Percentiles rank a stretch among this genome's conserved stretches.
These are phyloP conservation scores for Bufotes viridis DNA, from an alignment of 2,797 vertebrate genomes.

Conservation along the genomic window DNA sequence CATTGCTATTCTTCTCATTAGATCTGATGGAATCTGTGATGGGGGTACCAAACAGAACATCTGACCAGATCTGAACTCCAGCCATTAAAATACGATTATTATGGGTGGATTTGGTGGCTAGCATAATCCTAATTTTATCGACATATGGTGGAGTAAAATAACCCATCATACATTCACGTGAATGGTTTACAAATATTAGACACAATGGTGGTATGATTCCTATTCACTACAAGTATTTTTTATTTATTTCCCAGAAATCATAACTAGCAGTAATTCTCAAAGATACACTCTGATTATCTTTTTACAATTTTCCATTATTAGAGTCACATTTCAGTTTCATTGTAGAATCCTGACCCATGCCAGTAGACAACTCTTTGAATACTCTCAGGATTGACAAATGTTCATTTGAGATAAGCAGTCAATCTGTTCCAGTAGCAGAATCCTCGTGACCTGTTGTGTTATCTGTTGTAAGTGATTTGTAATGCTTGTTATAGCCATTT, in stretches of 20 bases:
- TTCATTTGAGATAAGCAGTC: conserved; percentile 54
- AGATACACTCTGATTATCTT: conserved; percentile 7
- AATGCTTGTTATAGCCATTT: conserved; percentile 37
- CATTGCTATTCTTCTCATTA: no score
- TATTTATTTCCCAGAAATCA: neutral
- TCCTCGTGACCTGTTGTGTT: conserved; percentile 48
- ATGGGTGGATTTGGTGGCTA: neutral
- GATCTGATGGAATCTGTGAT: no score
- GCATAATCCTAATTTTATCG: neutral
- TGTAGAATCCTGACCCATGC: conserved; percentile 31
- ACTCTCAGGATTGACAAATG: conserved; percentile 43
- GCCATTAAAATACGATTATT: no score
- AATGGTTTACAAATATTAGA: neutral
- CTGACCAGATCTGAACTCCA: no score
- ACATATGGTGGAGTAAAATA: neutral
- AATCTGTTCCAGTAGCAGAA: conserved; percentile 47
- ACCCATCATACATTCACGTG: neutral
- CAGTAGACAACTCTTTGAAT: conserved; percentile 38
- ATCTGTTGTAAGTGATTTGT: conserved; percentile 47
- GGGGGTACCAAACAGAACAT: no score
- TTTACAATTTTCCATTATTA: conserved; percentile 29
- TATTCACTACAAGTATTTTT: neutral
- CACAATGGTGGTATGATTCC: neutral
- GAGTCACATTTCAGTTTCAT: conserved; percentile 47
- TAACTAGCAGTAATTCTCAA: neutral